Evolutionary conservation across 1,140 invertebrate species (phyloP).

Genomic region (Drosophila bocki): DNA sequence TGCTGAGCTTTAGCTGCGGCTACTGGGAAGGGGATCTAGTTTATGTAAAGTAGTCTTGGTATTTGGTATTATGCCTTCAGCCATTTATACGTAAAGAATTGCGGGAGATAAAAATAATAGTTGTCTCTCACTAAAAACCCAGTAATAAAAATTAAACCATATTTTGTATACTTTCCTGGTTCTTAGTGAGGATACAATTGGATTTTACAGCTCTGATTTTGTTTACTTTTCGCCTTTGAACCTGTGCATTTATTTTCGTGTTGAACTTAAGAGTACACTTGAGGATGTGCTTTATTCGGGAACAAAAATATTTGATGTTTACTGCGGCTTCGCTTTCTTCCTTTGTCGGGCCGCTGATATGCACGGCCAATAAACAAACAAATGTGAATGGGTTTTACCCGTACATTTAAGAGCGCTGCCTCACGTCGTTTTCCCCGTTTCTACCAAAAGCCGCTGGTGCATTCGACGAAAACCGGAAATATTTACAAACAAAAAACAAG

Average conservation of each 20-base stretch:
- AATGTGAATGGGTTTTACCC: conserved; percentile 33
- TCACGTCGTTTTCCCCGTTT: neutral
- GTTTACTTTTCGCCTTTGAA: neutral
- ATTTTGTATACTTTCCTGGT: neutral
- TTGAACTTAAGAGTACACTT: no score
- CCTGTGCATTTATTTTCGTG: neutral
- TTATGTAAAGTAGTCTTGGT: neutral
- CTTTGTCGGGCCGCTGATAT: conserved; percentile 37
- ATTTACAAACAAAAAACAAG: conserved; percentile 28
- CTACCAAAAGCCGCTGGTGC: conserved; percentile 14
- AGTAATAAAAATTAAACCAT: neutral
- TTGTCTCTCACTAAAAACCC: neutral
- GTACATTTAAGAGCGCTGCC: conserved; percentile 4
- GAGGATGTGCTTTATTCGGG: neutral
- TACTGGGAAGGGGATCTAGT: neutral
- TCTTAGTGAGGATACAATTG: neutral
- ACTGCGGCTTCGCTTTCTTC: conserved; percentile 23
- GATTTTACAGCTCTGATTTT: no score
- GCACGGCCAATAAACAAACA: conserved; percentile 37
- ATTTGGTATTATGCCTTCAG: neutral
- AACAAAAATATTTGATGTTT: conserved; percentile 36
- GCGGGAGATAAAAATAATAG: neutral
- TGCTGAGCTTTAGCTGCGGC: neutral
- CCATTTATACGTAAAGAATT: neutral
- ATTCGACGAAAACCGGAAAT: conserved; percentile 11